These are phyloP conservation scores for Troides oblongomaculatus DNA, from an alignment of 2,888 invertebrate species.

Conservation along the genomic window DNA sequence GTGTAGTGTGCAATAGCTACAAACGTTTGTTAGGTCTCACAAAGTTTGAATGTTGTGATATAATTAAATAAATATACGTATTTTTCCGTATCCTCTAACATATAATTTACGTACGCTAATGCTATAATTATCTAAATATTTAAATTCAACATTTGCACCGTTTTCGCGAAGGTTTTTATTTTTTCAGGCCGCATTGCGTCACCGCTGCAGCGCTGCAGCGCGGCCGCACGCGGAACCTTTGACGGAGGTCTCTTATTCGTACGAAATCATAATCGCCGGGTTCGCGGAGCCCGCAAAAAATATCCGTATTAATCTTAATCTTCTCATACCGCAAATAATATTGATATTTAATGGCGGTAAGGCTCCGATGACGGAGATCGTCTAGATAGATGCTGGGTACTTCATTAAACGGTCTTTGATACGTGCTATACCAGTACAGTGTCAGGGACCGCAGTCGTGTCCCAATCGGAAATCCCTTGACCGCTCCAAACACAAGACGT, in stretches of 20 bases:
- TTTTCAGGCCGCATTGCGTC: conserved; percentile 43
- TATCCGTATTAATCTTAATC: conserved; percentile 68
- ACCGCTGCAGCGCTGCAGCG: conserved; percentile 49
- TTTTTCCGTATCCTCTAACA: too few species aligned
- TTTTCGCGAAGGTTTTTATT: conserved; percentile 27
- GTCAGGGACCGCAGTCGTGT: too few species aligned
- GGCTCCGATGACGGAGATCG: too few species aligned
- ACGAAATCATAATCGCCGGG: conserved; percentile 62
- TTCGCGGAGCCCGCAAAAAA: conserved; percentile 52
- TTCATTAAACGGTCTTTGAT: too few species aligned
- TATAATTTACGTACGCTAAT: neutral
- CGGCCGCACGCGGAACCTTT: conserved; percentile 61
- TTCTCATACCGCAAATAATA: conserved; percentile 58
- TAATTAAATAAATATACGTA: too few species aligned
- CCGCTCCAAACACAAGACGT: too few species aligned
- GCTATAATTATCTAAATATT: conserved; percentile 5
- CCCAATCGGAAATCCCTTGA: too few species aligned
- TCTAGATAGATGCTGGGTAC: too few species aligned
- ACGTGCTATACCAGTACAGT: too few species aligned
- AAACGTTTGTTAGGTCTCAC: too few species aligned
- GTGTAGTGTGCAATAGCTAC: too few species aligned
- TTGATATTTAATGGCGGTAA: conserved; percentile 21
- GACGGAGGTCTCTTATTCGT: conserved; percentile 64
- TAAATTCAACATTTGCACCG: conserved; percentile 32
- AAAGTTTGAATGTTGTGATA: too few species aligned